Percentiles rank a stretch among this genome's conserved stretches.
Evolutionary conservation across 1,140 invertebrate genomes (phyloP).

Genomic region (Hormaphis cornu): DNA sequence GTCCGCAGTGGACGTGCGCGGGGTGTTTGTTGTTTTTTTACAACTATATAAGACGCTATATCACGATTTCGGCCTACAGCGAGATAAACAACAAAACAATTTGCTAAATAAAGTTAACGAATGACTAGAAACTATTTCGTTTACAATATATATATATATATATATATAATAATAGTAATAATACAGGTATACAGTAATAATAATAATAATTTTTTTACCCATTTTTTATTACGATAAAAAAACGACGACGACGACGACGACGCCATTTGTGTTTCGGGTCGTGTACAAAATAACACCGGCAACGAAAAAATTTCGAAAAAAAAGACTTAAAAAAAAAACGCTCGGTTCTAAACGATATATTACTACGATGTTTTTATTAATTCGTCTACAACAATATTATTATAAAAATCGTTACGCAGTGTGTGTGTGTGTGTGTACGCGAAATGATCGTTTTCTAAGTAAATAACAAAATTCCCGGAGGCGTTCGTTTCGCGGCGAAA

Average conservation of each 20-base stretch:
- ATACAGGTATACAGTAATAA: constrained; percentile 15
- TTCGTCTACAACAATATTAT: not conserved
- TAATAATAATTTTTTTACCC: constrained; percentile 29
- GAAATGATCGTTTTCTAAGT: too few relatives aligned
- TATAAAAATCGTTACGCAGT: too few relatives aligned
- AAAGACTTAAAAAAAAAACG: not conserved
- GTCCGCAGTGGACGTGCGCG: too few relatives aligned
- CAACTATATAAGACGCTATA: too few relatives aligned
- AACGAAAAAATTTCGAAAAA: not conserved
- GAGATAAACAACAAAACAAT: constrained; percentile 33
- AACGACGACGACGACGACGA: too few relatives aligned
- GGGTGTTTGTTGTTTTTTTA: too few relatives aligned
- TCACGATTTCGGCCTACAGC: not conserved
- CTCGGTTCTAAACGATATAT: not conserved
- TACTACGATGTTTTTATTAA: not conserved
- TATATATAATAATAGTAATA: constrained; percentile 12
- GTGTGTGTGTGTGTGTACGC: too few relatives aligned
- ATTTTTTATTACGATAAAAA: constrained; percentile 1
- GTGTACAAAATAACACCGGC: too few relatives aligned
- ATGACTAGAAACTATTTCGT: constrained; percentile 30
- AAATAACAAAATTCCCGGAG: too few relatives aligned
- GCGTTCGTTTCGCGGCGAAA: too few relatives aligned
- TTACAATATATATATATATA: constrained; percentile 5
- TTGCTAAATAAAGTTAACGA: constrained; percentile 32
- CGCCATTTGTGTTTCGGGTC: not conserved